These are phyloP conservation scores for Archivesica marissinica DNA, from an alignment of 1,140 invertebrate genomes.

Conservation along the genomic window DNA sequence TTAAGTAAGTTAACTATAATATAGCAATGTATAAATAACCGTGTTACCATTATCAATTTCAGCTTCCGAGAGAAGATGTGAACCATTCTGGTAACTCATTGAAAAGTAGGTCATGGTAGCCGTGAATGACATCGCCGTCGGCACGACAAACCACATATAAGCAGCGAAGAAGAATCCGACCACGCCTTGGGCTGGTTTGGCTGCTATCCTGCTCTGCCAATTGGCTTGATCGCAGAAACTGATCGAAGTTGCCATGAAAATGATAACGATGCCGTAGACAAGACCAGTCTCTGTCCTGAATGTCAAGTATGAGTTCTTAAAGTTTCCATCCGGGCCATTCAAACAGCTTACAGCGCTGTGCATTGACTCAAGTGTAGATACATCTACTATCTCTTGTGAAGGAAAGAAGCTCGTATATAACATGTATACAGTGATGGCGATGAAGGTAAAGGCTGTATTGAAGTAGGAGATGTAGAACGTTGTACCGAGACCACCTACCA, in stretches of 20 bases:
- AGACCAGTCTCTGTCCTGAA: conserved; percentile 68
- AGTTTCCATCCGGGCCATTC: conserved; percentile 78
- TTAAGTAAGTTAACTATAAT: not conserved
- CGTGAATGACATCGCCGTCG: conserved; percentile 77
- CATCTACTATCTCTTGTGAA: conserved; percentile 18
- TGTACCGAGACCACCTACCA: conserved; percentile 83
- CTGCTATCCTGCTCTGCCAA: conserved; percentile 79
- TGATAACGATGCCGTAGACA: conserved; percentile 75
- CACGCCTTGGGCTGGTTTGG: conserved; percentile 80
- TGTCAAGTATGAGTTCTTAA: conserved; percentile 72
- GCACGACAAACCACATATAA: conserved; percentile 82
- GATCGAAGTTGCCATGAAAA: conserved; percentile 78
- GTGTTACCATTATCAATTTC: conserved; percentile 76
- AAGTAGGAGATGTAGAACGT: conserved; percentile 84
- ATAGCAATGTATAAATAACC: not conserved
- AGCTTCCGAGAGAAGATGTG: conserved; percentile 66
- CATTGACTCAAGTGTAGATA: conserved; percentile 64
- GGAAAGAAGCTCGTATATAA: conserved; percentile 66
- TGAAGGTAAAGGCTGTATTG: conserved; percentile 82
- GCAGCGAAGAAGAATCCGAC: conserved; percentile 81
- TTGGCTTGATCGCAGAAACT: conserved; percentile 84
- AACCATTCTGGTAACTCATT: conserved; percentile 63
- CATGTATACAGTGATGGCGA: conserved; percentile 73
- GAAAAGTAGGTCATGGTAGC: conserved; percentile 79
- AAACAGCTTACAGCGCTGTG: conserved; percentile 74